phyloP scores from a whole-genome alignment of 2,888 invertebrate species.

The Stenchaetothrips biformis region DNA sequence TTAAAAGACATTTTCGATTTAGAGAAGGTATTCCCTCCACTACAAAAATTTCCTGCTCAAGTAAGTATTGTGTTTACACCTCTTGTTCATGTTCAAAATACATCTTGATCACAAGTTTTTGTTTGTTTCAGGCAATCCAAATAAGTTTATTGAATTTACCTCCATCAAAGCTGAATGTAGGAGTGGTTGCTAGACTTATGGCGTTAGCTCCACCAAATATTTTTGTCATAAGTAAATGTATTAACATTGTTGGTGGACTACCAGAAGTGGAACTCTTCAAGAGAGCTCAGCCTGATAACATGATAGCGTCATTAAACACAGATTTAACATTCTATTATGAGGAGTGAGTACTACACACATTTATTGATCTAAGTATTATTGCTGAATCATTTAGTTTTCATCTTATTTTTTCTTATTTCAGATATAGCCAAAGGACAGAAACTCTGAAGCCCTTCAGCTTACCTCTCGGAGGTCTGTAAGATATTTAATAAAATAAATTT shows the following conservation, averaged over 20 bases:
- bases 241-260: not conserved
- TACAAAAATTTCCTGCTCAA: not conserved
- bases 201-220: not conserved
- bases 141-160: not conserved
- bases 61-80: not conserved
- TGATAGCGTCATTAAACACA: not conserved
- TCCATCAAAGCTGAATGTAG: not conserved
- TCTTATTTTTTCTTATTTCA: too few species aligned
- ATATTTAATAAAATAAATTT: too few species aligned
- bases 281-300: not conserved
- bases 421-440: too few species aligned
- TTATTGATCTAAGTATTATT: not conserved
- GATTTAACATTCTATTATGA: not conserved
- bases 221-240: not conserved
- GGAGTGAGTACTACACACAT: not conserved
- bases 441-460: too few species aligned
- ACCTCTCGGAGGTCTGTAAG: too few species aligned
- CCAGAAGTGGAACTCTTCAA: not conserved
- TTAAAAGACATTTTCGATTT: not conserved
- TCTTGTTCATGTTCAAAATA: not conserved
- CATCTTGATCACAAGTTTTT: not conserved
- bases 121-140: not conserved
- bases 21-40: not conserved
- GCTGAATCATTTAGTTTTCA: not conserved
- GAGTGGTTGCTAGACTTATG: not conserved